Evolutionary conservation across 2,113 vertebrate genomes (phyloP).

Genomic region (Bothrops jararaca): DNA sequence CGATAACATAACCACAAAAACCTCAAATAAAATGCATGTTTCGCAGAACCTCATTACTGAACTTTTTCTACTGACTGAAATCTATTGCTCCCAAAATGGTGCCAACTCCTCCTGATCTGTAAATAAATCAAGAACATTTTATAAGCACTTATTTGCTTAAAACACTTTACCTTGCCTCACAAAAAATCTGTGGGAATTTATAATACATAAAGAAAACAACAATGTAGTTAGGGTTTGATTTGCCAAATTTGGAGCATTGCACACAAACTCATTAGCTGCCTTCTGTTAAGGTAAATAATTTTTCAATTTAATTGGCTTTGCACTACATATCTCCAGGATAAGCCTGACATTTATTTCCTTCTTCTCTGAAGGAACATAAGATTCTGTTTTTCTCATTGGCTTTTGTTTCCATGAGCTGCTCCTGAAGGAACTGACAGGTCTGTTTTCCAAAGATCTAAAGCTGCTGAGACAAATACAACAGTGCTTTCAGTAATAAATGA

Average conservation of each 20-base stretch:
- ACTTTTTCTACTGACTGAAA: neutral
- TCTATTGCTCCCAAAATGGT: neutral
- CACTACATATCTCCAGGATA: slow-evolving; percentile 33
- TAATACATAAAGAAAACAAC: slow-evolving; percentile 15
- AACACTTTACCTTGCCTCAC: neutral
- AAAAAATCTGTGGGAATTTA: neutral
- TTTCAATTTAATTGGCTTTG: slow-evolving; percentile 46
- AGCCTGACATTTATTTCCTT: slow-evolving; percentile 46
- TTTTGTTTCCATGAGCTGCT: slow-evolving; percentile 30
- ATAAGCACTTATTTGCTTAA: neutral
- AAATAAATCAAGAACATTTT: neutral
- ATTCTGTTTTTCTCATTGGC: slow-evolving; percentile 30
- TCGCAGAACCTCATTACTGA: neutral
- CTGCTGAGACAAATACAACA: neutral
- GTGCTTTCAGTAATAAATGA: slow-evolving; percentile 41
- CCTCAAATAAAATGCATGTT: neutral
- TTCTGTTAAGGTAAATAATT: slow-evolving; percentile 39
- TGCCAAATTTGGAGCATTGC: slow-evolving; percentile 47
- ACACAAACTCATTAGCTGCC: slow-evolving; percentile 41
- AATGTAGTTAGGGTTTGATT: slow-evolving; percentile 25
- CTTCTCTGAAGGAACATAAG: neutral
- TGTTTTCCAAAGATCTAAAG: slow-evolving; percentile 50
- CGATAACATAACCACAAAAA: neutral
- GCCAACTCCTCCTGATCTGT: neutral
- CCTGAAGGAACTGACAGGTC: slow-evolving; percentile 46